Conservation (phyloP, 2,113 vertebrate genomes). For the Pseudorhombus dupliciocellatus region DNA sequence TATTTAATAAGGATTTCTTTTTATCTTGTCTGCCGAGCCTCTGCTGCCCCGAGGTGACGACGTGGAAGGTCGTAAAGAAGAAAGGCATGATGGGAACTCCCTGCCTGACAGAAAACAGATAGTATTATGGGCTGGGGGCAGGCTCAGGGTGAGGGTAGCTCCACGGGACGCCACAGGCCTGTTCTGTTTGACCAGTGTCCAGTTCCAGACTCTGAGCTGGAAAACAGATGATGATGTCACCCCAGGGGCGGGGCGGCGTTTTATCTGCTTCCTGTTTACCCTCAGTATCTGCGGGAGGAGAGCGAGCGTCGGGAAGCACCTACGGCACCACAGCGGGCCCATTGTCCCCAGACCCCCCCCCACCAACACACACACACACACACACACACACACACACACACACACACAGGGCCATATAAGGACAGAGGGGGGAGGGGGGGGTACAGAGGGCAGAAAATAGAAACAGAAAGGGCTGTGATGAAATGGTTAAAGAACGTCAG, state of each 20-base stretch:
- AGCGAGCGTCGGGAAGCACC: constrained; percentile 60
- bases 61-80: constrained; percentile 46
- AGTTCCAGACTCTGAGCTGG: constrained; percentile 20
- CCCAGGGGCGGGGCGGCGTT: constrained; percentile 13
- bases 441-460: constrained; percentile 11
- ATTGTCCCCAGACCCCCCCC: constrained; percentile 59
- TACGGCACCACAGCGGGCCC: constrained; percentile 30
- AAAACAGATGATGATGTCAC: constrained; percentile 61
- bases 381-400: too few species aligned
- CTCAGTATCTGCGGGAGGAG: constrained; percentile 46
- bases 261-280: constrained; percentile 76
- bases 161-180: background rate
- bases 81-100: constrained; percentile 55
- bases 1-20: constrained; percentile 40
- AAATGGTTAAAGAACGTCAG: constrained; percentile 37
- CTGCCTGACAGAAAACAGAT: too few species aligned
- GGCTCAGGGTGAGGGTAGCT: constrained; percentile 11
- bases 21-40: constrained; percentile 29
- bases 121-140: too few species aligned
- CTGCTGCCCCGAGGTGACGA: constrained; percentile 15
- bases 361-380: too few species aligned
- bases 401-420: constrained; percentile 68
- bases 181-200: constrained; percentile 36
- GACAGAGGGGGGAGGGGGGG: constrained; percentile 38
- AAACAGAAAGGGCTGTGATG: constrained; percentile 5